Evolutionary conservation across 2,113 vertebrate species (phyloP).

Genomic region (Struthidea cinerea): DNA sequence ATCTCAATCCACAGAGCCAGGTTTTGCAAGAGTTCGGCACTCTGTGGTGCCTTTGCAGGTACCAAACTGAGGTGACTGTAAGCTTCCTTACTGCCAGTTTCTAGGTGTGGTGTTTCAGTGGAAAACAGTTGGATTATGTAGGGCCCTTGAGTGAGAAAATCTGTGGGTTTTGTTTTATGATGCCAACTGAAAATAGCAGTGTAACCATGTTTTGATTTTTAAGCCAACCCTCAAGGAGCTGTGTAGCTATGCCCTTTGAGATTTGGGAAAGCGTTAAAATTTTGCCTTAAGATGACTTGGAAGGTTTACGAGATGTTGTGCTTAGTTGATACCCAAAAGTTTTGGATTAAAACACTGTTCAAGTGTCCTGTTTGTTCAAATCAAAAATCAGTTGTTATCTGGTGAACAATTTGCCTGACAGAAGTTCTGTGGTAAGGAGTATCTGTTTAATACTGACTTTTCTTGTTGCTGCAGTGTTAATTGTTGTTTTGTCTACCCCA

Average conservation of each 20-base stretch:
- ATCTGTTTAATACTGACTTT: constrained; percentile 3
- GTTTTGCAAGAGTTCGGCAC: not conserved
- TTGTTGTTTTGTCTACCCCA: constrained; percentile 68
- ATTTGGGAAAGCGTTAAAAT: not conserved
- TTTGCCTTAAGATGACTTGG: not conserved
- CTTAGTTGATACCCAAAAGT: not conserved
- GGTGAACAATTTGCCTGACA: not conserved
- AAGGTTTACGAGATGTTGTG: not conserved
- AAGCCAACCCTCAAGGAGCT: not conserved
- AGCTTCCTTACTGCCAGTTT: not conserved
- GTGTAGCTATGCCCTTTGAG: not conserved
- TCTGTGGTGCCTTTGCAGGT: not conserved
- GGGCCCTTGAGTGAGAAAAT: not conserved
- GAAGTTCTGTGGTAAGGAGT: not conserved
- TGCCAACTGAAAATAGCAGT: not conserved
- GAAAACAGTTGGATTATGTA: not conserved
- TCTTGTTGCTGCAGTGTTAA: not conserved
- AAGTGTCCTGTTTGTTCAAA: not conserved
- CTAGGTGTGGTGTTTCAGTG: not conserved
- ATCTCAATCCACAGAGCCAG: not conserved
- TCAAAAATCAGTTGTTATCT: not conserved
- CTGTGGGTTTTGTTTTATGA: not conserved
- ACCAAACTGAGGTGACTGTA: not conserved
- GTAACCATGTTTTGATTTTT: not conserved
- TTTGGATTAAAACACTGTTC: not conserved